These are phyloP conservation scores for Labeo catla DNA, from an alignment of 2,113 vertebrate genomes.

Conservation along the genomic window DNA sequence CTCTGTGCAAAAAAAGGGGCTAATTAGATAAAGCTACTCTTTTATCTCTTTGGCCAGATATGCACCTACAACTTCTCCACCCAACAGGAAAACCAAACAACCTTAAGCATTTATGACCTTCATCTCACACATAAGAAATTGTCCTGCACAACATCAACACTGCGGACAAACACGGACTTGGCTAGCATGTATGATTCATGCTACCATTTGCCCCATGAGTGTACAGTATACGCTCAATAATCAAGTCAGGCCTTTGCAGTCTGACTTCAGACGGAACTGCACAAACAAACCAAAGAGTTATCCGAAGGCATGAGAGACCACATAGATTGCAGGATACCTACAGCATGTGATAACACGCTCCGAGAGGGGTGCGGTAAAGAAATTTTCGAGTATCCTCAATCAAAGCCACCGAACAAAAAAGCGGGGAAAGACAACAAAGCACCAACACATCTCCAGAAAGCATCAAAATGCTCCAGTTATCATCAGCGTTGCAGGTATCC, in stretches of 20 bases:
- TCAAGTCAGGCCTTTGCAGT: neutral
- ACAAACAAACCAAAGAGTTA: neutral
- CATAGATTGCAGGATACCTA: neutral
- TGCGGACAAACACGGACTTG: neutral
- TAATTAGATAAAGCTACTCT: neutral
- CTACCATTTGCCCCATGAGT: neutral
- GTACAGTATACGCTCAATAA: neutral
- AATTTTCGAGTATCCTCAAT: neutral
- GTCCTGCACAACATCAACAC: neutral
- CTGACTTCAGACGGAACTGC: neutral
- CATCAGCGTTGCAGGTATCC: conserved; percentile 46
- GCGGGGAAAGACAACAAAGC: neutral
- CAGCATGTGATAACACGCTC: neutral
- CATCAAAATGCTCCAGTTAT: conserved; percentile 32
- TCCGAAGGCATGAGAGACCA: neutral
- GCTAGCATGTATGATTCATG: conserved; percentile 40
- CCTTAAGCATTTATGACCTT: conserved; percentile 25
- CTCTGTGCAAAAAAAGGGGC: too few relatives aligned
- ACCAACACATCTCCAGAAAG: conserved; percentile 12
- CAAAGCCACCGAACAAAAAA: neutral
- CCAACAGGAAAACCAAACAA: neutral
- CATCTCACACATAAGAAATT: neutral
- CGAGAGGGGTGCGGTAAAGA: neutral
- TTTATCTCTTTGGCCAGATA: neutral
- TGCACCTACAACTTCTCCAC: neutral